Conservation (phyloP, 1,140 invertebrate species). For the Gonioctena quinquepunctata region DNA sequence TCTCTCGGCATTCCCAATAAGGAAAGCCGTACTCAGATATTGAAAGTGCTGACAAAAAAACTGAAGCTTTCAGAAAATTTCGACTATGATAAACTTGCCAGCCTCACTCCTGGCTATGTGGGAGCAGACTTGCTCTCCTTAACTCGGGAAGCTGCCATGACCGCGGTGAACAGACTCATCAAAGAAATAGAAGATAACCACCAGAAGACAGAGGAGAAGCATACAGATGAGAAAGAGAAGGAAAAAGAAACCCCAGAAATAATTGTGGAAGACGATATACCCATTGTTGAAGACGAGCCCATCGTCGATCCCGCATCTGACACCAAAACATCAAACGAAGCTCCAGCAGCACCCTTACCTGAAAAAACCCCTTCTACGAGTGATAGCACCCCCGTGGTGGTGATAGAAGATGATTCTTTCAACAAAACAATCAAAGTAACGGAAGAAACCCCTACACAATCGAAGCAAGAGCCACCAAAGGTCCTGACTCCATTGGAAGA, state of each 20-base stretch:
- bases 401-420: neutral
- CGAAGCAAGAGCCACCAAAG: neutral
- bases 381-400: neutral
- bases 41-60: constrained; percentile 69
- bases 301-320: neutral
- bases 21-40: constrained; percentile 74
- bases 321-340: neutral
- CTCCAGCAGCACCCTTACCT: neutral
- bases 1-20: constrained; percentile 90
- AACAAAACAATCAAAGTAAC: neutral
- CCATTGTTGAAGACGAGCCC: neutral
- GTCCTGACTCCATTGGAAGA: constrained; percentile 39
- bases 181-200: constrained; percentile 42
- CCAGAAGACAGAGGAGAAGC: constrained; percentile 12
- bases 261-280: constrained; percentile 1
- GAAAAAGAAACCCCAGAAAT: constrained; percentile 11
- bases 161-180: constrained; percentile 72
- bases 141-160: constrained; percentile 82
- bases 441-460: neutral
- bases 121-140: constrained; percentile 91
- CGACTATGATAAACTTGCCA: constrained; percentile 73
- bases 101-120: constrained; percentile 93
- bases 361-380: neutral
- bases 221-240: neutral
- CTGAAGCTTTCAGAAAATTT: constrained; percentile 72